Conservation (phyloP, 2,888 invertebrate species). For the Philereme transversata region DNA sequence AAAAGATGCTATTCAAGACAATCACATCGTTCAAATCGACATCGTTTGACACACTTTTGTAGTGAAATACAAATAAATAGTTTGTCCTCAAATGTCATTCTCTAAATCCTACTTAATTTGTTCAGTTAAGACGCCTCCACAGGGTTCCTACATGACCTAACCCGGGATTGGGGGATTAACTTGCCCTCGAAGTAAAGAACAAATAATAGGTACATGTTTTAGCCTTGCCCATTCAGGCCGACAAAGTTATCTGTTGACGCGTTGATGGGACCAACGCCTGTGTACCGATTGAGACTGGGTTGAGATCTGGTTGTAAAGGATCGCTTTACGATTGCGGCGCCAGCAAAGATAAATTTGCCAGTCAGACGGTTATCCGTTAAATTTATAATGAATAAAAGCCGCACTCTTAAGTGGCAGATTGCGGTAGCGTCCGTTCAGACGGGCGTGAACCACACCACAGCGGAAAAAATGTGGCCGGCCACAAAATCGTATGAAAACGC, state of each 20-base stretch:
- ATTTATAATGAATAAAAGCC: constrained; percentile 11
- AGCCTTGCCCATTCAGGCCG: constrained; percentile 8
- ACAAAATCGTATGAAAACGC: no score
- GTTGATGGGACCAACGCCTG: constrained; percentile 2
- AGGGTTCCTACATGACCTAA: constrained; percentile 26
- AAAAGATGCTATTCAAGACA: neutral
- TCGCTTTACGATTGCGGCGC: constrained; percentile 8
- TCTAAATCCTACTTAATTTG: constrained; percentile 21
- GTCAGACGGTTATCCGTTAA: constrained; percentile 22
- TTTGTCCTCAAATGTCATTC: constrained; percentile 16
- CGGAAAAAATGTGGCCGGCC: no score
- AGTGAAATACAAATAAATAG: constrained; percentile 13
- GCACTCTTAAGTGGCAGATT: constrained; percentile 21
- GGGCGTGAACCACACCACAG: no score
- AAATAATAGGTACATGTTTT: constrained; percentile 23
- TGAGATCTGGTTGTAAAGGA: constrained; percentile 3
- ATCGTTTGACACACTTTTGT: constrained; percentile 1
- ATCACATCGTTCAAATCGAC: no score
- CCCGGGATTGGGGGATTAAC: constrained; percentile 29
- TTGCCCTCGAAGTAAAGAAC: constrained; percentile 30
- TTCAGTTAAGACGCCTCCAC: constrained; percentile 18
- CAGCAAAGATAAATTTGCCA: constrained; percentile 16
- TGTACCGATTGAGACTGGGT: constrained; percentile 6
- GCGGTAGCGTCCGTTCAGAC: neutral
- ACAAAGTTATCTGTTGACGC: constrained; percentile 19